Evolutionary conservation across 2,888 invertebrate species (phyloP).

Genomic region (Lapara coniferarum): DNA sequence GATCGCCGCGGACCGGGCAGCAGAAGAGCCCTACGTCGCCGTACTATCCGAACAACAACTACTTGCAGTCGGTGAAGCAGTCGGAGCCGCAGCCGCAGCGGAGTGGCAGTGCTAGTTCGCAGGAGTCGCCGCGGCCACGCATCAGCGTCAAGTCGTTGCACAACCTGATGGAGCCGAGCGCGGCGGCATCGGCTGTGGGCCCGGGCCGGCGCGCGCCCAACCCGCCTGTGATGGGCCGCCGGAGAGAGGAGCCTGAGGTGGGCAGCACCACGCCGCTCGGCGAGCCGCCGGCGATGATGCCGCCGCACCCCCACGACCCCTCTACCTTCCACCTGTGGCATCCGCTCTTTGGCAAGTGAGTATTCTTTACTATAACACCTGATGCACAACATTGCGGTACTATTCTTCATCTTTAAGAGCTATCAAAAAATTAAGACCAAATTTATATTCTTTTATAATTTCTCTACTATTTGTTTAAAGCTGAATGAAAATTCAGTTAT

Average conservation of each 20-base stretch:
- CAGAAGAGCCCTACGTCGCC: conserved; percentile 76
- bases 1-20: conserved; percentile 62
- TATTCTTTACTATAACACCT: conserved; percentile 39
- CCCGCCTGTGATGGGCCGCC: conserved; percentile 72
- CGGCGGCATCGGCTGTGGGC: conserved; percentile 64
- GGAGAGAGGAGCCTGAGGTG: conserved; percentile 84
- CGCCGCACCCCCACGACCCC: conserved; percentile 75
- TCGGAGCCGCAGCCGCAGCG: conserved; percentile 57
- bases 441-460: not conserved
- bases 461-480: not conserved
- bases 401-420: not conserved
- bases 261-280: conserved; percentile 86
- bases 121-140: conserved; percentile 82
- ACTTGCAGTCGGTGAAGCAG: conserved; percentile 70
- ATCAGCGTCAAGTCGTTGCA: conserved; percentile 86
- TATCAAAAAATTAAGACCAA: no score
- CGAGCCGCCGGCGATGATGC: conserved; percentile 68
- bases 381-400: conserved; percentile 1
- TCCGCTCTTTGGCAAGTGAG: conserved; percentile 93
- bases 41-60: conserved; percentile 75
- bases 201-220: conserved; percentile 56
- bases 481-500: conserved; percentile 1
- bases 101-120: conserved; percentile 58
- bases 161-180: conserved; percentile 83
- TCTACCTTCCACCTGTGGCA: conserved; percentile 91